Evolutionary conservation across 2,888 invertebrate genomes (phyloP), one percentile per base, ranked within the genome.

Genomic region (Criorhina ranunculi): DNA sequence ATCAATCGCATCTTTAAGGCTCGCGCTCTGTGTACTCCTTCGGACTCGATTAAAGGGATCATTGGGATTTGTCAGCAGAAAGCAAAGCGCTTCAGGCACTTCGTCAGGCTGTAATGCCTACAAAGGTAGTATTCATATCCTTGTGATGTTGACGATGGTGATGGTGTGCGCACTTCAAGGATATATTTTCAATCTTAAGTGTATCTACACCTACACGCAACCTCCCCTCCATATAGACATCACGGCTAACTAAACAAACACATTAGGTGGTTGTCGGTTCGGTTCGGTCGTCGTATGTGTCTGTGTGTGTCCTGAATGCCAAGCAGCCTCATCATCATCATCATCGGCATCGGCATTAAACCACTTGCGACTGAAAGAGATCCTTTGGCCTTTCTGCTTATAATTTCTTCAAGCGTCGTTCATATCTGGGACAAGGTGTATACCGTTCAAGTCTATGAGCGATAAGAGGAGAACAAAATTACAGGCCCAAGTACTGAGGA

Each of bases 361-460:
- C 75, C 85, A 70, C 83, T 85, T 85, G 80, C 66, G 51, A 80
- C 75, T 75, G 70, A 73, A 76, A 76, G 75, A 85, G 69, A 76
- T 76, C 76, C 75, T 85, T 85, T 85, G 70, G 75, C 70, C 80
- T 85, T 80, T 85, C 85, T 85, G 85, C 85, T 85, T 85, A 80
- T 85, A 80, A 85, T 85, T 85, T 80, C 80, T 53, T 76, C 70
- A 46, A 85, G 85, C 66, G 80, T 70, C 80, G 75, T 85, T 85
- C 85, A 76, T 80, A 85, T 85, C 85, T 85, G 85, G 85, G 85
- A 85, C 85, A 85, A 85, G 85, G 85, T 85, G 85, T 85, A 76
- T 81, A 66, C 51, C 9, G 35, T 78, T 73, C 72, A 49, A 78
- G 66, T 75, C 62, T 17, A 55, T 51, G 53, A 57, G 37, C 31